Evolutionary conservation across 2,888 invertebrate genomes (phyloP), one percentile per base, ranked within the genome.

Genomic region (Pomacea canaliculata): DNA sequence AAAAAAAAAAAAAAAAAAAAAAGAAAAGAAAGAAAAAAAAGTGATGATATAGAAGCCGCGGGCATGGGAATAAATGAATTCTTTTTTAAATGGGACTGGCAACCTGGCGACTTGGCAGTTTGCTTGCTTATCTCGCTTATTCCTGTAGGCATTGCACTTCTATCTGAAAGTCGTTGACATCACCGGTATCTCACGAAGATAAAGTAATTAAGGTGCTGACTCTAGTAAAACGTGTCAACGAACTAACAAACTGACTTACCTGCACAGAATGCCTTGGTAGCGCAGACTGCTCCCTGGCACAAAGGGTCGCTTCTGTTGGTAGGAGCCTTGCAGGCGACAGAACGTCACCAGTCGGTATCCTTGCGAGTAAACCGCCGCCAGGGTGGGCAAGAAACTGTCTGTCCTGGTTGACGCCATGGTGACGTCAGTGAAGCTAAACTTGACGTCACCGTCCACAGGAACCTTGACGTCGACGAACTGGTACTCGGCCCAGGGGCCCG

Each of bases 401-500:
- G 69, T 49, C 46, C 59, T 37, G 16, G 74, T 74, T 7, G 74
- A 74, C 60, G 69, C 51, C 69, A 74, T 69, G 18, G 62, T 60
- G 62, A 60, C 69, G 69, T 74, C 74, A 74, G 18, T 63, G 23
- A 19, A 74, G 69, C 69, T 74, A 69, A 74, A 74, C 10, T 46
- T 74, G 62, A 74, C 74, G 69, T 69, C 74, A 62, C 68, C 27
- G 56, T 69, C 69, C 27, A 74, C 74, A 27, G 74, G 63, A 7
- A 74, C 74, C 5, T 37, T 74, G 74, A 74, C 74, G 69, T 74
- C 69, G 48, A 69, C 27, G 74, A 74, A 74, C 68, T 69, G 60
- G 63, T 74, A 74, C 62, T 74, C 74, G 1, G 69, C 69, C 74
- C 74, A 74, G 23, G 74, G 74, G 1, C 74, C 74, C 7, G 51